phyloP scores from a whole-genome alignment of 2,797 vertebrate genomes.

The Decapterus maruadsi region DNA sequence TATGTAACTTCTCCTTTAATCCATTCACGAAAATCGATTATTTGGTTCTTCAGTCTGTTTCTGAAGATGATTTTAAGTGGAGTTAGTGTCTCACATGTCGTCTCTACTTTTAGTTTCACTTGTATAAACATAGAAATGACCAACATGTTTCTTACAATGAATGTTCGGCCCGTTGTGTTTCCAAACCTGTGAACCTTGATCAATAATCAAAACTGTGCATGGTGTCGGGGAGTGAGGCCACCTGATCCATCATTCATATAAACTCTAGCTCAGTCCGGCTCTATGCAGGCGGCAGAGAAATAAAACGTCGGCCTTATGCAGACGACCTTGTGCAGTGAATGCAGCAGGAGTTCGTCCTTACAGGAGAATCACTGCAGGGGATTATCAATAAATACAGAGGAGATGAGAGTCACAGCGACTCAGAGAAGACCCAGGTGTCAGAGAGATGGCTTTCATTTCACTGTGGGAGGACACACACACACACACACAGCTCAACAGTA shows the following conservation, averaged over 20 bases:
- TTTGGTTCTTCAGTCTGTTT: no score
- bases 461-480: background rate
- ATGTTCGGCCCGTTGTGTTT: no score
- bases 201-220: slow-evolving; percentile 7
- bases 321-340: slow-evolving; percentile 38
- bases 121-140: no score
- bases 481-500: background rate
- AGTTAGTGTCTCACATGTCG: no score
- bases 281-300: slow-evolving; percentile 37
- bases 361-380: slow-evolving; percentile 7
- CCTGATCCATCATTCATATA: slow-evolving; percentile 49
- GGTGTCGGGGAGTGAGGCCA: background rate
- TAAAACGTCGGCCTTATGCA: slow-evolving; percentile 29
- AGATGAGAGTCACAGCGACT: background rate
- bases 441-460: background rate
- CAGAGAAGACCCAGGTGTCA: background rate
- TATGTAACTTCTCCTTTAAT: no score
- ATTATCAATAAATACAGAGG: slow-evolving; percentile 38
- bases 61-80: no score
- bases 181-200: background rate
- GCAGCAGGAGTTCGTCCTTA: slow-evolving; percentile 27
- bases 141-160: no score
- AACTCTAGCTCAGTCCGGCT: slow-evolving; percentile 10
- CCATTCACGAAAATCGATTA: no score
- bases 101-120: no score